These are phyloP conservation scores for Panulirus ornatus DNA, from an alignment of 1,140 invertebrate genomes.

Conservation along the genomic window DNA sequence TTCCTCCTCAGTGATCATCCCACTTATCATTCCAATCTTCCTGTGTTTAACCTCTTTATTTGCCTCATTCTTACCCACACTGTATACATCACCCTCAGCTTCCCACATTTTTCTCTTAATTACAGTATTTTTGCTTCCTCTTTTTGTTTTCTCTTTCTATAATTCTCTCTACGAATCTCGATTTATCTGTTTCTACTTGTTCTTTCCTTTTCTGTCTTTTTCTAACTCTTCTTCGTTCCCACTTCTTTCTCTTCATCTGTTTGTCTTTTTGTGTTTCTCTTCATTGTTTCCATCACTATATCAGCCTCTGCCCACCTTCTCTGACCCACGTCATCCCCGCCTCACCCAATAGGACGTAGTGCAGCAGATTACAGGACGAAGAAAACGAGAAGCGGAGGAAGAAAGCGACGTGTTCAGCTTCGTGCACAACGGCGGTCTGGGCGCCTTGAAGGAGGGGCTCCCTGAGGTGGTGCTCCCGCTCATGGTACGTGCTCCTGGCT, in stretches of 20 bases:
- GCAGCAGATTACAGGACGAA: conserved; percentile 50
- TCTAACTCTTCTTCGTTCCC: conserved; percentile 14
- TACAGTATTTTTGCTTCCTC: no score
- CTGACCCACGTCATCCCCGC: background rate
- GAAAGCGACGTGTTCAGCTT: conserved; percentile 42
- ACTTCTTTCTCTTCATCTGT: background rate
- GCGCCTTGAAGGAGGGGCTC: conserved; percentile 44
- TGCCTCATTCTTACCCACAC: no score
- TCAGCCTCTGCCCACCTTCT: background rate
- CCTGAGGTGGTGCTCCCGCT: conserved; percentile 54
- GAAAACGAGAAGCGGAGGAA: conserved; percentile 29
- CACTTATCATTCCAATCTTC: no score
- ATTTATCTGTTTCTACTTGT: no score
- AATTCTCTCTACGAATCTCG: no score
- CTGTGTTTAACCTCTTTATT: no score
- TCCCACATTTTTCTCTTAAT: no score
- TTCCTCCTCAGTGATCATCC: no score
- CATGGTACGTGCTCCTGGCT: conserved; percentile 23
- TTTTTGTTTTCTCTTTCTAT: no score
- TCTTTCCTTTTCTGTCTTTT: conserved; percentile 17
- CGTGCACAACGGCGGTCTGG: conserved; percentile 52
- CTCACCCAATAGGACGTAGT: conserved; percentile 38
- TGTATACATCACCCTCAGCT: no score
- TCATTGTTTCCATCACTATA: background rate
- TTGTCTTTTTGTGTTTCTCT: background rate